Percentiles rank a stretch among this genome's conserved stretches.
Conservation (phyloP, 2,113 vertebrate genomes). For the Charina bottae region DNA sequence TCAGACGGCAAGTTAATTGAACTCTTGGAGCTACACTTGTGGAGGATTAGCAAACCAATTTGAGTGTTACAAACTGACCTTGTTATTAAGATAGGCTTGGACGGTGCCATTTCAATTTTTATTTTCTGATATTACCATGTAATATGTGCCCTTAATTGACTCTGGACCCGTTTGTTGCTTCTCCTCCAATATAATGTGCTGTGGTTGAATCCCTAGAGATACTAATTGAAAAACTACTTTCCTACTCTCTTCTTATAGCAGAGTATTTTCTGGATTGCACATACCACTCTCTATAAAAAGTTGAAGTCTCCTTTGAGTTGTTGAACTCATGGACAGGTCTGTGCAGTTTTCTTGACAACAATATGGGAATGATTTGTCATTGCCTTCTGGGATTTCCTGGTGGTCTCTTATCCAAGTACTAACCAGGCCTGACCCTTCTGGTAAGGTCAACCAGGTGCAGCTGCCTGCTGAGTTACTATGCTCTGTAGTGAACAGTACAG, state of each 20-base stretch:
- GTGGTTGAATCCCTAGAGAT: background rate
- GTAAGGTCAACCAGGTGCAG: background rate
- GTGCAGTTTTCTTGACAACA: background rate
- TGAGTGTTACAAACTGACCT: background rate
- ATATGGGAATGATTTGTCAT: background rate
- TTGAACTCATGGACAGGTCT: background rate
- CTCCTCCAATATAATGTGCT: background rate
- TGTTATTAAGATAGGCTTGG: background rate
- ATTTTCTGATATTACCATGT: background rate
- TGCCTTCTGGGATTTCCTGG: background rate
- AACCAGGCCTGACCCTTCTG: background rate
- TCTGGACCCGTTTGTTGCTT: background rate
- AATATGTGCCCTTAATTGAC: background rate
- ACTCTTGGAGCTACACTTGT: too few relatives aligned
- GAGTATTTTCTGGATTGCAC: background rate
- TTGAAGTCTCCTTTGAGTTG: background rate
- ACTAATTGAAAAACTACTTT: background rate
- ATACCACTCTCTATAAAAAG: background rate
- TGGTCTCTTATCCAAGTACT: background rate
- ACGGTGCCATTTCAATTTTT: too few relatives aligned
- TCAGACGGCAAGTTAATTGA: background rate
- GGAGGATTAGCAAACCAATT: background rate
- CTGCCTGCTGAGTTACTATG: background rate
- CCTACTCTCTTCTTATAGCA: background rate
- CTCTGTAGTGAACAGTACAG: background rate